Evolutionary conservation across 2,888 invertebrate species (phyloP), one percentile per base, ranked within the genome.

Genomic region (Ochropleura leucogaster): DNA sequence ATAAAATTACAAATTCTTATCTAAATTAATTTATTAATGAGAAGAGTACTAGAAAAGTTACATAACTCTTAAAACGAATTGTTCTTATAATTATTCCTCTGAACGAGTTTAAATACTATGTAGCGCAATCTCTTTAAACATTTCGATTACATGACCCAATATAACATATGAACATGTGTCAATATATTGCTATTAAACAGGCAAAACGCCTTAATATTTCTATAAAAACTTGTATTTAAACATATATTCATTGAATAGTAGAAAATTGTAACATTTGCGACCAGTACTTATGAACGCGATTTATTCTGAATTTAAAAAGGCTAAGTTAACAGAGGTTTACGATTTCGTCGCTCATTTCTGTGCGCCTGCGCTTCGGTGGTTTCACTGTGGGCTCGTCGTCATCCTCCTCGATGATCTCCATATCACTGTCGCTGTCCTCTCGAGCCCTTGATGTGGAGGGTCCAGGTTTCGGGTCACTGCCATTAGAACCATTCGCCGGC

Each of bases 401-500:
- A 63, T 96, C 95, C 42, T 96, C 96, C 9, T 95, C 96, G 4
- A 96, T 91, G 9, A 97, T 96, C 83, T 96, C 96, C 94, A 96
- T 94, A 75, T 96, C 96, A 83, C 96, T 96, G 80, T 96, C 96
- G 68, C 95, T 95, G 68, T 96, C 95, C 0, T 93, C 90, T 10
- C 90, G 91, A 0, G 94, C 83, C 65, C 88, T 92, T 0, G 96
- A 96, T 0, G 96, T 95, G 0, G 96, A 96, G 0, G 96, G 95
- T 0, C 96, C 96, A 0, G 96, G 94, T 77, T 94, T 93, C 0
- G 96, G 95, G 64, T 95, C 95, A 12, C 89, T 86, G 3, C 96
- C 93, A 59, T 94, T 96, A 3, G 92, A 91, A 0, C 94, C 95
- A 49, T 94, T 95, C 0, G 93, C 89, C 10, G 94, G 88, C 66